These are phyloP conservation scores for Actinemys pallida DNA, from an alignment of 2,113 vertebrate species.

Conservation along the genomic window DNA sequence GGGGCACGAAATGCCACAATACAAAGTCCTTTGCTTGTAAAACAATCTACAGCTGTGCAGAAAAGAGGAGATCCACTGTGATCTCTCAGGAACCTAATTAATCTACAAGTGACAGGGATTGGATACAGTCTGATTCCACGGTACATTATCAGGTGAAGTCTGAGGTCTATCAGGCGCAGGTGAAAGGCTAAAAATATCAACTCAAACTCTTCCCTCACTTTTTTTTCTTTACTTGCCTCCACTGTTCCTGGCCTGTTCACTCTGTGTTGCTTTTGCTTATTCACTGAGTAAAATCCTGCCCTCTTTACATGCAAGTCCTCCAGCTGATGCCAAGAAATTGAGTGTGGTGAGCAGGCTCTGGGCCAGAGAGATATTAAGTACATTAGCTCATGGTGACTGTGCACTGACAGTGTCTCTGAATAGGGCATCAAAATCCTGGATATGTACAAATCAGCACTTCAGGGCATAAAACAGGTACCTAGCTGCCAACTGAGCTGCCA, in stretches of 20 bases:
- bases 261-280: neutral
- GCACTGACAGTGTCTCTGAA: neutral
- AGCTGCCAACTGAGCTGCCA: neutral
- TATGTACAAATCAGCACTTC: neutral
- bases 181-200: neutral
- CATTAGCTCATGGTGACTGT: neutral
- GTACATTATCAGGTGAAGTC: neutral
- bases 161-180: neutral
- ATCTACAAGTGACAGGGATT: neutral
- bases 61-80: neutral
- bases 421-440: neutral
- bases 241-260: neutral
- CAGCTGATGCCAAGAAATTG: neutral
- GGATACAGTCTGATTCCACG: neutral
- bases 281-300: neutral
- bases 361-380: neutral
- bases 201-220: neutral
- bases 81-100: neutral
- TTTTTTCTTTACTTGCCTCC: neutral
- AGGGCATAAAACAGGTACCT: neutral
- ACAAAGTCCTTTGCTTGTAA: neutral
- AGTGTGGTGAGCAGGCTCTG: neutral
- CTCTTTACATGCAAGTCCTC: neutral
- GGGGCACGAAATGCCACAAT: neutral
- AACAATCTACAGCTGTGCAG: neutral